Percentiles rank a stretch among this genome's conserved stretches.
phyloP scores from a whole-genome alignment of 2,113 vertebrate species.

The Agapornis roseicollis region DNA sequence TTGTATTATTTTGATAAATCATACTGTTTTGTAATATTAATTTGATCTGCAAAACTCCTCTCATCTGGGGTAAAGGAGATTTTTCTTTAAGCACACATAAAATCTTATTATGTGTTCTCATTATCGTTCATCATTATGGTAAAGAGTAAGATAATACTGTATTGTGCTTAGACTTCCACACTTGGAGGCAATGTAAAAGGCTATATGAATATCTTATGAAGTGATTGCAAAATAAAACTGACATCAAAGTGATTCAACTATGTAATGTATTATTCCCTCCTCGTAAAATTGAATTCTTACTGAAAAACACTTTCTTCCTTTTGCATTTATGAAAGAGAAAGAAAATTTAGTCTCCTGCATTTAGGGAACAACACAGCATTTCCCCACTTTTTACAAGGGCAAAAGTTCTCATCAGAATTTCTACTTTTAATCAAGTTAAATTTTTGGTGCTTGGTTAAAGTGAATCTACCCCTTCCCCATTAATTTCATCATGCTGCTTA shows the following conservation, averaged over 20 bases:
- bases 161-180: slow-evolving; percentile 32
- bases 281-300: slow-evolving; percentile 18
- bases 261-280: background rate
- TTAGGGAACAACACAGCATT: background rate
- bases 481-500: background rate
- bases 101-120: slow-evolving; percentile 44
- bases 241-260: slow-evolving; percentile 38
- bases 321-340: background rate
- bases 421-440: background rate
- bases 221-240: slow-evolving; percentile 49
- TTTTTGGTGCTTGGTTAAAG: background rate
- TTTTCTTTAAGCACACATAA: slow-evolving; percentile 49
- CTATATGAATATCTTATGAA: slow-evolving; percentile 55
- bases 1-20: slow-evolving; percentile 38
- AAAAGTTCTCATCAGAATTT: background rate
- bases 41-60: slow-evolving; percentile 34
- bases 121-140: slow-evolving; percentile 51
- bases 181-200: slow-evolving; percentile 24
- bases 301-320: background rate
- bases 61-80: slow-evolving; percentile 10
- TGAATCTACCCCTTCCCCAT: background rate
- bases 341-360: background rate
- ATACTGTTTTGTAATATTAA: slow-evolving; percentile 30
- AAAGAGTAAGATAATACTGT: slow-evolving; percentile 47
- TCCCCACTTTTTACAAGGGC: background rate